These are phyloP conservation scores for Simalia tracyae DNA, from an alignment of 2,797 vertebrate genomes.

Conservation along the genomic window DNA sequence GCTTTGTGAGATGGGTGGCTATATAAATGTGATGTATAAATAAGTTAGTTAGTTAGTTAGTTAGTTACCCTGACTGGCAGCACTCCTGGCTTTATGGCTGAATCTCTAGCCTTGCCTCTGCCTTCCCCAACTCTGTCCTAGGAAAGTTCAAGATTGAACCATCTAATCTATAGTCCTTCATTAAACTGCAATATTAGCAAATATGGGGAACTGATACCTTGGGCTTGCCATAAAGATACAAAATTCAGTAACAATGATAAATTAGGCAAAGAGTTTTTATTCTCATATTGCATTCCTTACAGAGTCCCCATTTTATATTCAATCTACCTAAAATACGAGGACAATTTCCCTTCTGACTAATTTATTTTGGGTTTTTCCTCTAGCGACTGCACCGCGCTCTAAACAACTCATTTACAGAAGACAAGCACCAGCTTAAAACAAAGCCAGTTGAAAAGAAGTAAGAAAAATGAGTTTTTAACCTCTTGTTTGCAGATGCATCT, in stretches of 20 bases:
- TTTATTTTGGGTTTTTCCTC: conserved; percentile 61
- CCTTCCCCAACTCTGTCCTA: not conserved
- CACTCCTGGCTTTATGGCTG: not conserved
- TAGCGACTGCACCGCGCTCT: conserved; percentile 94
- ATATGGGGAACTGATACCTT: not conserved
- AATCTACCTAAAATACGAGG: not conserved
- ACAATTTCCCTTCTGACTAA: conserved; percentile 40
- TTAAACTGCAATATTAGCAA: not conserved
- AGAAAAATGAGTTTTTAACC: conserved; percentile 33
- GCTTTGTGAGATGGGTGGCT: too few species aligned
- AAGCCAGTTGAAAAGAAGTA: conserved; percentile 91
- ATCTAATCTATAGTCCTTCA: not conserved
- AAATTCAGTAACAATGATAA: not conserved
- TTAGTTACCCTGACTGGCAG: not conserved
- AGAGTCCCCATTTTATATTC: not conserved
- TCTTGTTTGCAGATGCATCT: conserved; percentile 16
- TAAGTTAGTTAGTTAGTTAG: not conserved
- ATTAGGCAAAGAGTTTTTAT: not conserved
- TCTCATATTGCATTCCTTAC: not conserved
- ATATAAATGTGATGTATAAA: too few species aligned
- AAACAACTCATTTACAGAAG: conserved; percentile 89
- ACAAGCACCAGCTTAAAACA: conserved; percentile 83
- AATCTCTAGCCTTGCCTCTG: not conserved
- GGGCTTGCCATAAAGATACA: not conserved
- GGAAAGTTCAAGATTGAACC: not conserved